phyloP scores from a whole-genome alignment of 2,888 invertebrate species.

The Anorthoa munda region DNA sequence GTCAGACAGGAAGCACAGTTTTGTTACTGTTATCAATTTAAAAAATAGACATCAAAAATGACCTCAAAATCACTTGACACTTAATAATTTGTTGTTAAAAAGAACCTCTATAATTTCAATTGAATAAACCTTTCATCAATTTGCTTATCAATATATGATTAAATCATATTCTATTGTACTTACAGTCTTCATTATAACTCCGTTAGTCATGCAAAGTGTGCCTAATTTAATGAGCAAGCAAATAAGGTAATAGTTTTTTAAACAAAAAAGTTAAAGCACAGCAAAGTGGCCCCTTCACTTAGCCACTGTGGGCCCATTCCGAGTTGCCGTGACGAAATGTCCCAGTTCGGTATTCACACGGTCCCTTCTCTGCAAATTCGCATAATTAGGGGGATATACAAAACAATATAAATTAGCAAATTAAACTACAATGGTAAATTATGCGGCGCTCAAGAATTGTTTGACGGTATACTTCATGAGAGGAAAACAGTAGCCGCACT shows the following conservation, averaged over 20 bases:
- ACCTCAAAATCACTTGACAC: constrained; percentile 31
- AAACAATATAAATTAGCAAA: constrained; percentile 60
- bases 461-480: constrained; percentile 28
- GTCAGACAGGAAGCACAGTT: constrained; percentile 5
- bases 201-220: constrained; percentile 16
- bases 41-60: constrained; percentile 6
- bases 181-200: constrained; percentile 22
- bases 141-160: constrained; percentile 24
- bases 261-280: constrained; percentile 47
- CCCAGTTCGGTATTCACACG: constrained; percentile 80
- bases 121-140: constrained; percentile 37
- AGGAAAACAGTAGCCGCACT: constrained; percentile 18
- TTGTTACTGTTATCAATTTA: constrained; percentile 6
- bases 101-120: constrained; percentile 1
- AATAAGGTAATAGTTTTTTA: constrained; percentile 26
- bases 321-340: constrained; percentile 76
- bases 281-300: constrained; percentile 66
- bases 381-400: constrained; percentile 72
- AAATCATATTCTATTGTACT: constrained; percentile 23
- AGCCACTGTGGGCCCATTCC: constrained; percentile 38
- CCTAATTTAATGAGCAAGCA: constrained; percentile 26
- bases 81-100: constrained; percentile 16
- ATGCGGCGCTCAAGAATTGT: constrained; percentile 42
- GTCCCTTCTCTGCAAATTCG: constrained; percentile 76
- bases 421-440: constrained; percentile 56